These are phyloP conservation scores for Gymnothorax javanicus DNA, from an alignment of 2,797 vertebrate species.

Conservation along the genomic window DNA sequence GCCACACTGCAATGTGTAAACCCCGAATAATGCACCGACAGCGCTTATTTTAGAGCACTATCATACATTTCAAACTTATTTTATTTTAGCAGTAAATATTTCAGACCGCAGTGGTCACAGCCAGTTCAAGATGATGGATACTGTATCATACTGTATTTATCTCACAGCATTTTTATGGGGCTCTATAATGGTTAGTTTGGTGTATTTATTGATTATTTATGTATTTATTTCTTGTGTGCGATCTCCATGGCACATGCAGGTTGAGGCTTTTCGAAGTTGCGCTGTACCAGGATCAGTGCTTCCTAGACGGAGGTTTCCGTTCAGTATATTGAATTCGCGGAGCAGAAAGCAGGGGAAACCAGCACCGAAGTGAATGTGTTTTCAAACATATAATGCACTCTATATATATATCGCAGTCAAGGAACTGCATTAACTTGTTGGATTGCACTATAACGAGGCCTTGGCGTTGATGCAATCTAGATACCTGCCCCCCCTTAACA, in stretches of 20 bases:
- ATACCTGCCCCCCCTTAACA: background rate
- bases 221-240: background rate
- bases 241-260: background rate
- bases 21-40: background rate
- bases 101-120: background rate
- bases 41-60: background rate
- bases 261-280: background rate
- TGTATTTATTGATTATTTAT: slow-evolving; percentile 10
- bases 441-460: background rate
- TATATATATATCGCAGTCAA: background rate
- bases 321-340: background rate
- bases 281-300: background rate
- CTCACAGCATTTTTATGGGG: background rate
- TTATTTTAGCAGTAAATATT: background rate
- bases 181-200: background rate
- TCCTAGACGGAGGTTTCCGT: background rate
- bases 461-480: background rate
- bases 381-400: background rate
- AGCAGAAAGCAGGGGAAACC: background rate
- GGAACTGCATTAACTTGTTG: background rate
- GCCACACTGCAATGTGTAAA: background rate
- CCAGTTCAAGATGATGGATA: background rate
- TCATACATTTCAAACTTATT: background rate
- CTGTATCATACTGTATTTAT: slow-evolving; percentile 2
- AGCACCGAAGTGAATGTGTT: background rate